Conservation (phyloP, 2,888 invertebrate species). For the Drosophila austrosaltans region DNA sequence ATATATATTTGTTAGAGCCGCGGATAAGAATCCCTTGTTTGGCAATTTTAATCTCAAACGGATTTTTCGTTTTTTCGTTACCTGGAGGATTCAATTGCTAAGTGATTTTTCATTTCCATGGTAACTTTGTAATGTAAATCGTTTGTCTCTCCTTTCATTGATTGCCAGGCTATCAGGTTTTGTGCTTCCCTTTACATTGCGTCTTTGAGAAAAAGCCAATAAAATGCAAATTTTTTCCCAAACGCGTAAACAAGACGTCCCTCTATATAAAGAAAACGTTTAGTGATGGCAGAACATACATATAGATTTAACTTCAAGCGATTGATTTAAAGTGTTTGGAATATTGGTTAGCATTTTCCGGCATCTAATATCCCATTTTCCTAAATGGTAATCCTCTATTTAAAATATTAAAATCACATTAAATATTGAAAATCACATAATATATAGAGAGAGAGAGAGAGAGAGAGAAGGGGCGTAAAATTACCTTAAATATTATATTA, state of each 20-base stretch:
- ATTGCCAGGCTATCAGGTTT: constrained; percentile 51
- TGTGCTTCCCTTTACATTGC: constrained; percentile 23
- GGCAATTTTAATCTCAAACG: constrained; percentile 61
- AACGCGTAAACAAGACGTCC: constrained; percentile 51
- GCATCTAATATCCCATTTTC: not conserved
- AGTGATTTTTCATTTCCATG: constrained; percentile 60
- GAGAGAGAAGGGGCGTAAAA: not conserved
- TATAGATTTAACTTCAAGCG: not conserved
- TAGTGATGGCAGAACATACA: constrained; percentile 32
- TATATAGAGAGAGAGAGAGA: no score
- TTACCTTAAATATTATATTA: not conserved
- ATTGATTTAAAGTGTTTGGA: not conserved
- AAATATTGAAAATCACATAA: not conserved
- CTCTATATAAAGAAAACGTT: constrained; percentile 35
- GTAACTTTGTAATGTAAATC: constrained; percentile 70
- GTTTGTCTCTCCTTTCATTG: constrained; percentile 47
- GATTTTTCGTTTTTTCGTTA: constrained; percentile 36
- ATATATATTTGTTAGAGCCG: constrained; percentile 21
- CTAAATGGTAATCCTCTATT: not conserved
- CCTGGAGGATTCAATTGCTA: constrained; percentile 39
- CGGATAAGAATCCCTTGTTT: constrained; percentile 19
- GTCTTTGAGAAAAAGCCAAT: constrained; percentile 52
- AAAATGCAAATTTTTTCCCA: constrained; percentile 70
- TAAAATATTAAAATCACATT: not conserved
- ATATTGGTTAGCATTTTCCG: not conserved